Evolutionary conservation across 2,888 invertebrate genomes (phyloP), one percentile per base, ranked within the genome.

Genomic region (Heterodera filipjevi): DNA sequence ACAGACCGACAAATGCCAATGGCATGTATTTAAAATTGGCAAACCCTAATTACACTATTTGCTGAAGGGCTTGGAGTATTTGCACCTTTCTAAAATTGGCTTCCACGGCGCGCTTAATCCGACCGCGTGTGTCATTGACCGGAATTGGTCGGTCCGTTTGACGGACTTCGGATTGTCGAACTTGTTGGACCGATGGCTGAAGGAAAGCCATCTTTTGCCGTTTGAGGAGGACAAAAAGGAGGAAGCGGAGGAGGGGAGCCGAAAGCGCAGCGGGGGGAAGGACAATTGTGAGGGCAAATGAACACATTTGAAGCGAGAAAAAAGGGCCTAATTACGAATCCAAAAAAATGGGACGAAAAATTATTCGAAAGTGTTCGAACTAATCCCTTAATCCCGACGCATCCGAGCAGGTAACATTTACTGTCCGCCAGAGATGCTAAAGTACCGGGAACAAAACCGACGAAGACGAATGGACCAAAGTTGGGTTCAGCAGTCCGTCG

Each of bases 111-210:
- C 80, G 14, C 74, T 84, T 49, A 80, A 82, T 16, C 83, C 85
- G 35, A 82, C 81, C 79, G 71, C 83, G 14, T 84, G 84, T 71
- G 77, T 84, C 27, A 84, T 84, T 75, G 84, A 84, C 68, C 71
- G 84, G 16, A 84, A 84, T 66, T 84, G 84, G 84, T 77, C 75
- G 66, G 84, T 84, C 32, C 79, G 82, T 6, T 76, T 84, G 44
- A 85, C 84, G 16, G 85, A 84, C 71, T 84, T 75, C 71, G 84
- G 84, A 2, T 82, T 87, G 53, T 85, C 87, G 19, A 88, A 86
- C 74, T 85, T 86, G 12, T 77, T 88, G 30, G 88, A 88, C 71
- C 81, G 88, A 53, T 88, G 88, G 88, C 85, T 86, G 66, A 88
- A 88, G 77, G 81, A 85, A 49, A 86, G 82, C 35, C 66, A 59